Conservation (phyloP, 2,797 vertebrate species). For the Aldrovandia affinis region DNA sequence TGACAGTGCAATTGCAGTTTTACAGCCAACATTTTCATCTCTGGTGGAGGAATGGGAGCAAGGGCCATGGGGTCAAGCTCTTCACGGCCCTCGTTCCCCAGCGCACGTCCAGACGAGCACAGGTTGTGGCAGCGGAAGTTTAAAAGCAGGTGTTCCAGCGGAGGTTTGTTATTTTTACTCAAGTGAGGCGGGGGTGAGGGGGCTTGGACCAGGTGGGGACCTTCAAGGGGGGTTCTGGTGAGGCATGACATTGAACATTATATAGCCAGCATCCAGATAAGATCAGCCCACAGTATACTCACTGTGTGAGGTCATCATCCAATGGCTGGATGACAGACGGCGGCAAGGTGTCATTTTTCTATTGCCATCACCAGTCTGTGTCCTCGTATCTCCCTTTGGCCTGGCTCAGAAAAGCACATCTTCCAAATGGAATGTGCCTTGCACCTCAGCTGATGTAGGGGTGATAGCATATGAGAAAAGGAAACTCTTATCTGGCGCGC, state of each 20-base stretch:
- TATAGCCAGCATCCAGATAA: not conserved
- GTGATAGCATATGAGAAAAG: not conserved
- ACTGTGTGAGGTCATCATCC: not conserved
- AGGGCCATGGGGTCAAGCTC: no score
- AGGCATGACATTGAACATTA: not conserved
- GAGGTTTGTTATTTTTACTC: no score
- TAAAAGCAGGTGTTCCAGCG: no score
- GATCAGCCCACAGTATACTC: not conserved
- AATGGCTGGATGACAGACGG: not conserved
- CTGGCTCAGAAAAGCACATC: not conserved
- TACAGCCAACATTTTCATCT: no score
- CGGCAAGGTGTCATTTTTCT: not conserved
- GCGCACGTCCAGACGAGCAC: no score
- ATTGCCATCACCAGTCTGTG: not conserved
- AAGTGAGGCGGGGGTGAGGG: no score
- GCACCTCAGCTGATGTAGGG: not conserved
- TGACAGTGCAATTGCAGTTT: no score
- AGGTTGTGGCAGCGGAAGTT: no score
- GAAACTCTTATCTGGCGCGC: not conserved
- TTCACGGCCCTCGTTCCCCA: no score
- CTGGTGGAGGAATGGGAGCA: no score
- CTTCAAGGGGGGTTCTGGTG: not conserved
- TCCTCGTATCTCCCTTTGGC: not conserved
- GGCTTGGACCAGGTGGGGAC: not conserved
- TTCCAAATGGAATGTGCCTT: not conserved